Conservation (phyloP, 2,888 invertebrate genomes). For the Mimachlamys varia region DNA sequence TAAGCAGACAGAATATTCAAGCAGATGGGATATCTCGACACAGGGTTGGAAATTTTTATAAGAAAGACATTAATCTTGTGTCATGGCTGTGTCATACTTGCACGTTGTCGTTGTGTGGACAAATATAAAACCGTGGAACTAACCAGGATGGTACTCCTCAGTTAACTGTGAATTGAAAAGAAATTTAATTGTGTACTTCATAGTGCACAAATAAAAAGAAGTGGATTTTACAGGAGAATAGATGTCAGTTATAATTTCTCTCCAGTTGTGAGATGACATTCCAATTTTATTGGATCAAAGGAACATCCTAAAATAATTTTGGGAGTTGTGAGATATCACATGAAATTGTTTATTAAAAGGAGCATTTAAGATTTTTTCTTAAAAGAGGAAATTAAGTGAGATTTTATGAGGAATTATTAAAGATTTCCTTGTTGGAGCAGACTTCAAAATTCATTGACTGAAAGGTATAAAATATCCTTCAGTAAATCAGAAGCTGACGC, state of each 20-base stretch:
- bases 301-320: not conserved
- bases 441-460: not conserved
- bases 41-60: not conserved
- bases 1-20: not conserved
- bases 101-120: not conserved
- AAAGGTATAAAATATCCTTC: not conserved
- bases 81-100: not conserved
- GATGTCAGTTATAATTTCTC: not conserved
- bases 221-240: not conserved
- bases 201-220: not conserved
- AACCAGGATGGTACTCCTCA: not conserved
- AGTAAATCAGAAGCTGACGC: not conserved
- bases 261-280: not conserved
- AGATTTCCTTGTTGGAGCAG: not conserved
- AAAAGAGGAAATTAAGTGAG: not conserved
- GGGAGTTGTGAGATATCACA: too few relatives aligned
- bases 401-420: not conserved
- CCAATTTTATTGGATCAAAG: not conserved
- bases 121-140: not conserved
- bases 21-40: not conserved
- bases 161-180: not conserved
- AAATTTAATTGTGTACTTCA: not conserved
- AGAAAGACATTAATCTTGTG: constrained; percentile 17
- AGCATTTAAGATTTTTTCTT: not conserved
- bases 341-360: too few relatives aligned